Evolutionary conservation across 2,113 vertebrate species (phyloP).

Genomic region (Chloebia gouldiae): DNA sequence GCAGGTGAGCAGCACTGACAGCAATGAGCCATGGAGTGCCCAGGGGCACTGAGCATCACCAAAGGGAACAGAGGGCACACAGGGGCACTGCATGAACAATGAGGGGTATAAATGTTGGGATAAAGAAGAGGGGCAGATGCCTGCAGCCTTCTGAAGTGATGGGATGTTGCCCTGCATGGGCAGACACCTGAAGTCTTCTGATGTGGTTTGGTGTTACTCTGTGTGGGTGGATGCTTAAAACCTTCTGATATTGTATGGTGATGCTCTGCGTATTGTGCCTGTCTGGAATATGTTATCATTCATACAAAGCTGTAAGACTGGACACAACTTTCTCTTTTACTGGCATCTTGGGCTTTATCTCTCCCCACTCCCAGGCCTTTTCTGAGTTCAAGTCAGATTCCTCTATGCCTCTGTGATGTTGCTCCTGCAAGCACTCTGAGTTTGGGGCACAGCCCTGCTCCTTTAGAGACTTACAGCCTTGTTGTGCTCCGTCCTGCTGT

Average conservation of each 20-base stretch:
- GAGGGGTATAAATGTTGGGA: background rate
- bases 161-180: background rate
- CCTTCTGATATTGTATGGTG: background rate
- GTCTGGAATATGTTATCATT: background rate
- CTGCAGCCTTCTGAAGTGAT: background rate
- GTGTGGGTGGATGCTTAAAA: background rate
- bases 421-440: background rate
- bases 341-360: background rate
- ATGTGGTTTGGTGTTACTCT: background rate
- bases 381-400: background rate
- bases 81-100: background rate
- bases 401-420: background rate
- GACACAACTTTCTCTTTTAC: background rate
- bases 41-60: background rate
- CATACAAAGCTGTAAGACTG: background rate
- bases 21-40: background rate
- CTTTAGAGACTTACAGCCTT: background rate
- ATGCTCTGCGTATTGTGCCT: background rate
- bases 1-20: background rate
- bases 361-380: background rate
- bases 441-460: background rate
- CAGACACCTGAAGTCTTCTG: background rate
- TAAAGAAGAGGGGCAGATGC: rapidly evolving
- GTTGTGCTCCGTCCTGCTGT: background rate
- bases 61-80: background rate